A percentile compares a stretch with the other conserved stretches of the same genome.
Evolutionary conservation across 2,797 vertebrate species (phyloP).

Genomic region (Sciurus carolinensis): DNA sequence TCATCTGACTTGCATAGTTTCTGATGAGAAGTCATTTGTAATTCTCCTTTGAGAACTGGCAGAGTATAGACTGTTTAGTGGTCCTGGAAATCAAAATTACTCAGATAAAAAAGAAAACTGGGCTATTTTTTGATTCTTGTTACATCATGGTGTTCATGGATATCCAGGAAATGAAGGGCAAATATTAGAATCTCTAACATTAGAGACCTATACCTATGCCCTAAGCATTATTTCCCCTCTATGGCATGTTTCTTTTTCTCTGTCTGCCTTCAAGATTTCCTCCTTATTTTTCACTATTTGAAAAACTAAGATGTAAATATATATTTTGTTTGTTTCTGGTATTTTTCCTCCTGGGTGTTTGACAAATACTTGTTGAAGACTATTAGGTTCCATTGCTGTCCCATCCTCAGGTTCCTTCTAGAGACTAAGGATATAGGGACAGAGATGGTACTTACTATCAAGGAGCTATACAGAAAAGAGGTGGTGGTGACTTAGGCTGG

Average conservation of each 20-base stretch:
- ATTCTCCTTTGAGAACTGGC: not conserved
- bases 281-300: conserved; percentile 10
- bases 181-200: not conserved
- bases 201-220: not conserved
- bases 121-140: not conserved
- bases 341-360: not conserved
- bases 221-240: not conserved
- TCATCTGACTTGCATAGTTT: not conserved
- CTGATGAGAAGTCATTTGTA: not conserved
- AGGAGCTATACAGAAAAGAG: not conserved
- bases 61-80: not conserved
- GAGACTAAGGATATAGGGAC: not conserved
- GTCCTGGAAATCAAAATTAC: not conserved
- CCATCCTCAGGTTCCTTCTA: not conserved
- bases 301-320: not conserved
- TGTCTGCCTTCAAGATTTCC: not conserved
- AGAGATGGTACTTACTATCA: not conserved
- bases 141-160: conserved; percentile 44
- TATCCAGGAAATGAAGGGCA: not conserved
- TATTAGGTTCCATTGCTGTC: not conserved
- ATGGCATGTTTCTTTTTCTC: not conserved
- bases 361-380: not conserved
- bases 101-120: not conserved
- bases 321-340: conserved; percentile 12
- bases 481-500: not conserved